Percentiles rank a stretch among this genome's conserved stretches.
These are phyloP conservation scores for Yponomeuta malinellus DNA, from an alignment of 2,888 invertebrate genomes.

Conservation along the genomic window DNA sequence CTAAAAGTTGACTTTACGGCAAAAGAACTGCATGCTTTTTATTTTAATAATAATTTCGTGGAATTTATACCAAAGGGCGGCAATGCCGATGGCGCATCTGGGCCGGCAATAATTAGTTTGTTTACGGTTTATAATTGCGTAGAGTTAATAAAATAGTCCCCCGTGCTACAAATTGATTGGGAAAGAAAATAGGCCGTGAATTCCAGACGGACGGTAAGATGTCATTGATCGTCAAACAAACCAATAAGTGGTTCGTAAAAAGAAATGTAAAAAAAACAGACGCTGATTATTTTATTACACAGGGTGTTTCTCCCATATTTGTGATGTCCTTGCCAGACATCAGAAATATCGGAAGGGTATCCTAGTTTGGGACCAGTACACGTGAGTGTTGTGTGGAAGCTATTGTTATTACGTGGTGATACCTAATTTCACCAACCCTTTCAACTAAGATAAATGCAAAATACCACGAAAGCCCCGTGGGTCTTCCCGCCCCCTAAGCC, in stretches of 20 bases:
- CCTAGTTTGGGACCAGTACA: too few relatives aligned
- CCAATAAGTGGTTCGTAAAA: too few relatives aligned
- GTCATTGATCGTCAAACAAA: background rate
- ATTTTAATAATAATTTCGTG: background rate
- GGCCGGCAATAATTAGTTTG: constrained; percentile 2
- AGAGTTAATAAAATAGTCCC: background rate
- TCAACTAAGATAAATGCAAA: background rate
- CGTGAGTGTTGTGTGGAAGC: too few relatives aligned
- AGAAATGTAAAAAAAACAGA: too few relatives aligned
- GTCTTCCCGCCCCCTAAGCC: background rate
- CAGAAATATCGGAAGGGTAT: too few relatives aligned
- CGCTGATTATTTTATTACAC: too few relatives aligned
- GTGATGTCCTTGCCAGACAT: too few relatives aligned
- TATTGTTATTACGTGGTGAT: too few relatives aligned
- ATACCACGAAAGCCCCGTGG: too few relatives aligned
- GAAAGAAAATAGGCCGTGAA: background rate
- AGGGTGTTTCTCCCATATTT: too few relatives aligned
- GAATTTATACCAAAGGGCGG: background rate
- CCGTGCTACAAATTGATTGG: background rate
- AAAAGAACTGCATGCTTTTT: background rate
- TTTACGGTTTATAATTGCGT: constrained; percentile 3
- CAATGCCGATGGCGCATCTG: background rate
- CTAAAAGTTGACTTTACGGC: background rate
- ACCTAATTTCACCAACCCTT: background rate
- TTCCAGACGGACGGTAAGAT: background rate